Base-by-base conservation (phyloP, 2,888 invertebrate genomes). In the Lamproptera curius region DNA sequence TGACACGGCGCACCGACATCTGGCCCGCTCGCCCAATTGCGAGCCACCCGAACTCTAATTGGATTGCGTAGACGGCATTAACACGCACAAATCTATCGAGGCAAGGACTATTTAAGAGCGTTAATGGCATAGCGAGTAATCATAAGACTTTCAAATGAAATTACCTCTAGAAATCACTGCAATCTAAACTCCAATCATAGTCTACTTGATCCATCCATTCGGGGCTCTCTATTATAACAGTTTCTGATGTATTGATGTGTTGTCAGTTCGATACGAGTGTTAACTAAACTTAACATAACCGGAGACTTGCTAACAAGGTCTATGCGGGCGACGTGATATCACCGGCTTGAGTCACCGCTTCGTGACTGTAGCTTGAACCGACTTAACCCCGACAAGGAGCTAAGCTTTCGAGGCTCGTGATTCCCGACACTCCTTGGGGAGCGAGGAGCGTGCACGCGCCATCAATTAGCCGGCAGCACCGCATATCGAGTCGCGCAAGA, bases 391-490 rank as follows among this genome's bases (percentile, higher is more conserved):
- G 54, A 41, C 48, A 46, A 42, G 47, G 40, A 33, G 40, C n/a
- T n/a, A 36, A 38, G 45, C 38, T 33, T 37, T 37, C 37, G 41
- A 56, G 56, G 76, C 77, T 60, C 61, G 57, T 48, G 58, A 60
- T 54, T 64, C 70, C 68, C 77, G 76, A 74, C 76, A 73, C 60
- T 66, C 65, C 64, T 60, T 51, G 63, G 61, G 64, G 67, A 70
- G 72, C 63, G 63, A 67, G 78, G 81, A 79, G 71, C 67, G 64
- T 75, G 71, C 87, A 75, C 86, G 84, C 78, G 87, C 84, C 84
- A 68, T 58, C 76, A 75, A 83, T 87, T 86, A 85, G 74, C 62
- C 68, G 67, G 69, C 66, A 61, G 73, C 73, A 66, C 61, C 55
- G 58, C 62, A 57, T 53, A 55, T 53, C 52, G 51, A 63, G 78